A percentile compares a stretch with the other conserved stretches of the same genome.
phyloP scores from a whole-genome alignment of 2,888 invertebrate species.

The Branchellion lobata region DNA sequence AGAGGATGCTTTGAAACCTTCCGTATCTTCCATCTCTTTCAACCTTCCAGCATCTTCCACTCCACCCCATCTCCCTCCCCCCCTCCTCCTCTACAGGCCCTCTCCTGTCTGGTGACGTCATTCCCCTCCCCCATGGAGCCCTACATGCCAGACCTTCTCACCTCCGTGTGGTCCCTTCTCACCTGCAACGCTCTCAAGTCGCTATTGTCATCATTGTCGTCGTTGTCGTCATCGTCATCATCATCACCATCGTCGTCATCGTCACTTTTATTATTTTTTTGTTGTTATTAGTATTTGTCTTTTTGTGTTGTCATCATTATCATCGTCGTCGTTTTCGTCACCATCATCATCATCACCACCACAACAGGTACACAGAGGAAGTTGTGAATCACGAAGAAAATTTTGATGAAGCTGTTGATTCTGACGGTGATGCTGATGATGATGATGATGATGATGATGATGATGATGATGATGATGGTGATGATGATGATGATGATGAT shows the following conservation, averaged over 20 bases:
- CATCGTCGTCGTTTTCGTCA: no score
- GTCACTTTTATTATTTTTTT: no score
- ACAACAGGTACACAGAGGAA: slow-evolving; percentile 67
- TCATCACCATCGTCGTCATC: no score
- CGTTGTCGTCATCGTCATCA: no score
- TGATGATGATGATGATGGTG: slow-evolving; percentile 21
- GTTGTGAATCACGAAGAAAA: slow-evolving; percentile 69
- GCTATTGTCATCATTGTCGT: no score
- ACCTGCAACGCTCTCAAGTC: slow-evolving; percentile 69
- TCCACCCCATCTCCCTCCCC: no score
- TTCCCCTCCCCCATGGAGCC: slow-evolving; percentile 69
- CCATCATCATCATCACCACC: no score
- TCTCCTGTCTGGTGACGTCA: slow-evolving; percentile 69
- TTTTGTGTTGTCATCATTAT: no score
- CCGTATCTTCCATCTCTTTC: slow-evolving; percentile 23
- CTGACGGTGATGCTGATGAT: slow-evolving; percentile 54
- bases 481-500: slow-evolving; percentile 27
- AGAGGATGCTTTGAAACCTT: no score
- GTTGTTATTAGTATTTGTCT: no score
- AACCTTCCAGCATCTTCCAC: slow-evolving; percentile 38
- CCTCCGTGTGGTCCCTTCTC: slow-evolving; percentile 72
- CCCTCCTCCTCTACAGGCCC: slow-evolving; percentile 58
- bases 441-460: slow-evolving; percentile 23
- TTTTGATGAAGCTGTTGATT: slow-evolving; percentile 68
- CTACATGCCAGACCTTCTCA: slow-evolving; percentile 69